Conservation (phyloP, 2,888 invertebrate genomes). For the Anagyrus pseudococci region DNA sequence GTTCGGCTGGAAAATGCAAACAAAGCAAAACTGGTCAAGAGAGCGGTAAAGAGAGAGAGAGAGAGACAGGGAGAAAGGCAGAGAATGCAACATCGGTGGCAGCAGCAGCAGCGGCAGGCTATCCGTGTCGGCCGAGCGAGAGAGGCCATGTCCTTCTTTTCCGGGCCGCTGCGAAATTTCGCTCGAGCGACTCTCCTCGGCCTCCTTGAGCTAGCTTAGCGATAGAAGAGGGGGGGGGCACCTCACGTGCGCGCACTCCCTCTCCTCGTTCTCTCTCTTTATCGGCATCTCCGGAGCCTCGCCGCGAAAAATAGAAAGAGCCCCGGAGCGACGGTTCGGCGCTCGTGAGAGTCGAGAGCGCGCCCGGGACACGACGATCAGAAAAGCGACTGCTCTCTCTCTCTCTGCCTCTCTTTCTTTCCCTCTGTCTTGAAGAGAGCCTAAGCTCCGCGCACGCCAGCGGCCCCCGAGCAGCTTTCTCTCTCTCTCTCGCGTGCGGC, state of each 20-base stretch:
- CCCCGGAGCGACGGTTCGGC: background rate
- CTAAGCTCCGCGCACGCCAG: too few species aligned
- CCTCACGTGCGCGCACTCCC: slow-evolving; percentile 7
- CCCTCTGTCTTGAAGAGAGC: too few species aligned
- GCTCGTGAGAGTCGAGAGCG: background rate
- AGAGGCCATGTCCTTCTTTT: background rate
- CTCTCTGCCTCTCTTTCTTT: too few species aligned
- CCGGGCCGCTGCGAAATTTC: too few species aligned
- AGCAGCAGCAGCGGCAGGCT: background rate
- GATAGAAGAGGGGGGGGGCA: background rate
- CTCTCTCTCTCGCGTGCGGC: slow-evolving; percentile 10
- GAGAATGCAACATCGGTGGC: background rate
- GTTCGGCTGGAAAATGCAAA: background rate
- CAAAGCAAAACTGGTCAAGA: background rate
- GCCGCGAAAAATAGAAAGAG: background rate
- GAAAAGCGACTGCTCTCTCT: background rate
- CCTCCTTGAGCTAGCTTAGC: background rate
- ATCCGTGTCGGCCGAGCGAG: background rate
- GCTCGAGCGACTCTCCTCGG: background rate
- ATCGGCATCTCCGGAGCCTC: background rate
- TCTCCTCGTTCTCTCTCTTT: background rate
- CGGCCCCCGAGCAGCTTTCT: too few species aligned
- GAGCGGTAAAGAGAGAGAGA: too few species aligned
- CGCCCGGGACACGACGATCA: background rate
- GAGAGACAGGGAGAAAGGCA: too few species aligned